Evolutionary conservation across 2,113 vertebrate species (phyloP).

Genomic region (Nipponia nippon): DNA sequence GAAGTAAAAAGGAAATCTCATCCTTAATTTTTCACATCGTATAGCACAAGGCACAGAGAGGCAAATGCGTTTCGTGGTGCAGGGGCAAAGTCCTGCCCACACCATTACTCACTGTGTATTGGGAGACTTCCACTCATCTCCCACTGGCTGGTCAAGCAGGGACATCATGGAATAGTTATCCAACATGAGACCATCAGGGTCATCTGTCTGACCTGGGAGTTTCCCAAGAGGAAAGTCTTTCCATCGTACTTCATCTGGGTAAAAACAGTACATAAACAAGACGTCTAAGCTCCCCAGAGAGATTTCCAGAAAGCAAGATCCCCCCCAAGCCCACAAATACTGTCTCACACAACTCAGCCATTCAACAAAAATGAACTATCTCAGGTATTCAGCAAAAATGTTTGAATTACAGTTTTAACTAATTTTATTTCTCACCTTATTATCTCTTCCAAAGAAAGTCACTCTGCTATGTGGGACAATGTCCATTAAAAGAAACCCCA

Average conservation of each 20-base stretch:
- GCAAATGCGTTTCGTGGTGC: background rate
- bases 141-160: slow-evolving; percentile 85
- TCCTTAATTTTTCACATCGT: background rate
- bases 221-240: slow-evolving; percentile 85
- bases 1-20: background rate
- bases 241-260: slow-evolving; percentile 82
- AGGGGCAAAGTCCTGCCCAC: background rate
- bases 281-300: background rate
- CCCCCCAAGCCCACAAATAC: background rate
- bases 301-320: background rate
- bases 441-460: background rate
- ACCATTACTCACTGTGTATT: slow-evolving; percentile 32
- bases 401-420: background rate
- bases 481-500: background rate
- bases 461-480: background rate
- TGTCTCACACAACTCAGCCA: background rate
- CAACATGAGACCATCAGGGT: slow-evolving; percentile 86
- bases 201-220: slow-evolving; percentile 88
- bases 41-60: background rate
- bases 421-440: background rate
- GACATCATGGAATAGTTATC: slow-evolving; percentile 85
- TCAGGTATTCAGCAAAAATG: background rate
- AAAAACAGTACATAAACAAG: background rate
- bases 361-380: background rate
- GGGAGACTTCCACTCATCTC: slow-evolving; percentile 46